A percentile compares a stretch with the other conserved stretches of the same genome.
Conservation (phyloP, 2,797 vertebrate genomes). For the Zalophus californianus region DNA sequence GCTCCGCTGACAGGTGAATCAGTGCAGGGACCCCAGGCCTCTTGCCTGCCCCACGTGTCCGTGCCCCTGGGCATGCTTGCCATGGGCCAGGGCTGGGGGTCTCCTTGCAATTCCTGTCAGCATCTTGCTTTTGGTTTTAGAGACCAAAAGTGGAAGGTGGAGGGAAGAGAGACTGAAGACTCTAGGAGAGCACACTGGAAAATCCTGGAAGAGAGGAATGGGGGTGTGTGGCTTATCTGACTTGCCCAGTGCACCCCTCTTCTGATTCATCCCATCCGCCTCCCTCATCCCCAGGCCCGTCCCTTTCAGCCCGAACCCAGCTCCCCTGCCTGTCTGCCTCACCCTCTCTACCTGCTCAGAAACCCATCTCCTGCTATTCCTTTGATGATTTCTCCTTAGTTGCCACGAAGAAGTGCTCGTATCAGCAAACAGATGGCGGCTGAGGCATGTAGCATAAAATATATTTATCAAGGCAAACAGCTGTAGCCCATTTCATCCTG, state of each 20-base stretch:
- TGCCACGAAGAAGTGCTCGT: constrained; percentile 87
- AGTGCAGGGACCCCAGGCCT: not conserved
- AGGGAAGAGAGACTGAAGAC: not conserved
- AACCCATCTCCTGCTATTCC: constrained; percentile 80
- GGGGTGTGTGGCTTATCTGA: not conserved
- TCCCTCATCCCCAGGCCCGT: not conserved
- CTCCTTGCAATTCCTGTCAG: accelerated
- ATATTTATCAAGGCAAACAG: constrained; percentile 92
- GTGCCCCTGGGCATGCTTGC: not conserved
- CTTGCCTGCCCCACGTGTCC: accelerated
- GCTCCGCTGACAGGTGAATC: not conserved
- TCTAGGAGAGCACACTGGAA: not conserved
- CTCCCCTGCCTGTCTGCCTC: constrained; percentile 57
- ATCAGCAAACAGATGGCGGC: constrained; percentile 91
- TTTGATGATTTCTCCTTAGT: constrained; percentile 87
- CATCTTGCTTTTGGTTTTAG: not conserved
- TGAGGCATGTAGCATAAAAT: constrained; percentile 91
- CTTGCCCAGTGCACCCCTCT: not conserved
- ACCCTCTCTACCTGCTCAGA: constrained; percentile 80
- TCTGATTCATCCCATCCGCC: accelerated
- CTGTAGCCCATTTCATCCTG: constrained; percentile 89
- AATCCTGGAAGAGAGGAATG: accelerated
- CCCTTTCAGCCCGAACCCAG: constrained; percentile 48
- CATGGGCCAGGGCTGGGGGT: accelerated
- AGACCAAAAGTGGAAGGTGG: not conserved